Conservation (phyloP, 2,888 invertebrate species). For the Eupithecia abbreviata region DNA sequence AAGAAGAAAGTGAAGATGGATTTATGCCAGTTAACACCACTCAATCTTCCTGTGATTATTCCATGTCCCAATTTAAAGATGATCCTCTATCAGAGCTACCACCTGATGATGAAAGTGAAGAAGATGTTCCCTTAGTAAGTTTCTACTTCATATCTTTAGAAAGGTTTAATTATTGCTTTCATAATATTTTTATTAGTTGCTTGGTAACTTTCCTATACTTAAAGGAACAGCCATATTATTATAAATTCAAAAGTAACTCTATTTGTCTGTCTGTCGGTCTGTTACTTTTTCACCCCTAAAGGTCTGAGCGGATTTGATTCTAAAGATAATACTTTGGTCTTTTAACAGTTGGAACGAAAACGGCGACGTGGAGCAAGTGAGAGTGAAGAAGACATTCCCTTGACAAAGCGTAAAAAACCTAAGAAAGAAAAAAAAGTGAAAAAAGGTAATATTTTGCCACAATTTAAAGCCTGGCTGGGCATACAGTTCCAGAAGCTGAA, state of each 20-base stretch:
- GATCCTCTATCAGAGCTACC: slow-evolving; percentile 79
- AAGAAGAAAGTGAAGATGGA: slow-evolving; percentile 73
- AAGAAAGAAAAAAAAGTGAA: slow-evolving; percentile 84
- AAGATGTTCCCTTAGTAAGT: slow-evolving; percentile 90
- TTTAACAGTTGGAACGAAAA: slow-evolving; percentile 62
- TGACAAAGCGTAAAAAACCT: slow-evolving; percentile 86
- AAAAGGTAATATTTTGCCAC: slow-evolving; percentile 69
- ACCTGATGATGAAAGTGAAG: slow-evolving; percentile 86
- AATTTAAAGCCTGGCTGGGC: background rate
- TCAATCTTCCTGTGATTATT: slow-evolving; percentile 89
- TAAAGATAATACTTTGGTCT: background rate
- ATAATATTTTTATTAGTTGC: background rate
- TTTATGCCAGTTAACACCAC: slow-evolving; percentile 76
- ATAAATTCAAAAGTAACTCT: background rate
- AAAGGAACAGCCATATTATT: background rate
- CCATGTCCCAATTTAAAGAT: slow-evolving; percentile 87
- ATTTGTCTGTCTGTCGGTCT: no score
- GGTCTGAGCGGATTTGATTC: background rate
- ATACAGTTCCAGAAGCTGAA: background rate
- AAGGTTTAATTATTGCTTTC: background rate
- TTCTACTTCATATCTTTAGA: background rate
- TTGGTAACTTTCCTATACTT: background rate
- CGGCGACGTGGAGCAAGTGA: slow-evolving; percentile 75
- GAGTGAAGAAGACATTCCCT: slow-evolving; percentile 89
- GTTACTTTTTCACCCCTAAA: no score